phyloP scores from a whole-genome alignment of 1,140 invertebrate genomes.

The Samia ricini region DNA sequence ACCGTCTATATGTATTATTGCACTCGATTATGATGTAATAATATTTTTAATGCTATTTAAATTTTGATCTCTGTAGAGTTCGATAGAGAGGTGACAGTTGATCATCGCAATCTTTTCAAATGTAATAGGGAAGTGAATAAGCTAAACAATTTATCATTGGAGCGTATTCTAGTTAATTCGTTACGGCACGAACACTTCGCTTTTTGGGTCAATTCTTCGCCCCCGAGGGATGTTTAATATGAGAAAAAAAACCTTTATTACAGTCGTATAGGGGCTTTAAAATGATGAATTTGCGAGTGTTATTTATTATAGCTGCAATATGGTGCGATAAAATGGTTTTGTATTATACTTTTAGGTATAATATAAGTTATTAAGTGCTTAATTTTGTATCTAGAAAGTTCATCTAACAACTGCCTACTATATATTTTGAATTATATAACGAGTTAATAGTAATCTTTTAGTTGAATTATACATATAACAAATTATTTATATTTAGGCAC shows the following conservation, averaged over 20 bases:
- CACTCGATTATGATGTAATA: too few species aligned
- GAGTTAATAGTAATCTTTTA: too few species aligned
- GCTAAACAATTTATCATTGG: slow-evolving; percentile 52
- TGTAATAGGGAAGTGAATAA: slow-evolving; percentile 33
- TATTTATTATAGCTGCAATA: slow-evolving; percentile 26
- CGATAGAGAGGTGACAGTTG: too few species aligned
- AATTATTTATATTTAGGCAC: too few species aligned
- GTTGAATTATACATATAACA: too few species aligned
- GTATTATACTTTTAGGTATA: not conserved
- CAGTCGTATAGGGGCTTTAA: slow-evolving; percentile 27
- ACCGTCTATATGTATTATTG: too few species aligned
- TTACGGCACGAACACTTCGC: slow-evolving; percentile 40
- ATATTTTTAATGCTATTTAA: too few species aligned
- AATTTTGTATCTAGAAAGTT: too few species aligned
- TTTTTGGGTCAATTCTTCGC: slow-evolving; percentile 41
- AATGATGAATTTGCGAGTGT: slow-evolving; percentile 29
- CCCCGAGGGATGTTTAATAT: slow-evolving; percentile 30
- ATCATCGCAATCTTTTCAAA: too few species aligned
- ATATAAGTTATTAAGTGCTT: slow-evolving; percentile 9
- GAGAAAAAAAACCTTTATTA: slow-evolving; percentile 39
- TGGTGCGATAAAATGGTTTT: slow-evolving; percentile 8
- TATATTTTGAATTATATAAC: too few species aligned
- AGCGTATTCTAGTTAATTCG: slow-evolving; percentile 61
- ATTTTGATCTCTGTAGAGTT: too few species aligned
- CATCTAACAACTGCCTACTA: too few species aligned